A percentile compares a stretch with the other conserved stretches of the same genome.
Evolutionary conservation across 1,140 invertebrate species (phyloP).

Genomic region (Laupala kohalensis): DNA sequence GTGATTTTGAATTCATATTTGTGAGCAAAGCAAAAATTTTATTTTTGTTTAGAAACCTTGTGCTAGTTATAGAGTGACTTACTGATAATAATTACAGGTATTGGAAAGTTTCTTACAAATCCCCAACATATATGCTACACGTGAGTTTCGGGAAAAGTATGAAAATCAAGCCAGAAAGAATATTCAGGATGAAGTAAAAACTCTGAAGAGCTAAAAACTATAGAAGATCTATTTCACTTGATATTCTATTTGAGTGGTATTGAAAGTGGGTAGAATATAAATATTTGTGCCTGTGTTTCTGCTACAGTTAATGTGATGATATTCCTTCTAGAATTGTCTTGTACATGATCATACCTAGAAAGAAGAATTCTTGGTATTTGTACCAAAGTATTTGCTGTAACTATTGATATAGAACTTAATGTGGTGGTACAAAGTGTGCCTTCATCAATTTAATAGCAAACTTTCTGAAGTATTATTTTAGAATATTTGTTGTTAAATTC

Average conservation of each 20-base stretch:
- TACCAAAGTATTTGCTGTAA: background rate
- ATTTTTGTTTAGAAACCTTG: background rate
- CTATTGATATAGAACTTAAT: background rate
- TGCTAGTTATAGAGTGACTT: background rate
- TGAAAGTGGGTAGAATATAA: background rate
- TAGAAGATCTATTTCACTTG: background rate
- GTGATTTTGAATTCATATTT: background rate
- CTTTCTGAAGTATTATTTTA: background rate
- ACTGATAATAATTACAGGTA: constrained; percentile 29
- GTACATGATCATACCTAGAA: background rate
- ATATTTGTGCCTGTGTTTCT: background rate
- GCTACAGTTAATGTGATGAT: background rate
- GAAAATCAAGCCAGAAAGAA: constrained; percentile 44
- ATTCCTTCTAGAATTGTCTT: background rate
- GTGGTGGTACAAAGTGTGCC: background rate
- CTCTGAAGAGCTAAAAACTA: constrained; percentile 11
- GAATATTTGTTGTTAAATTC: no score
- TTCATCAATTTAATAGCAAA: background rate
- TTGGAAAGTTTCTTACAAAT: constrained; percentile 47
- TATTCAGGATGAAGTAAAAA: constrained; percentile 41
- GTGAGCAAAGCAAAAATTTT: background rate
- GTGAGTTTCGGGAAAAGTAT: constrained; percentile 41
- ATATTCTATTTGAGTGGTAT: background rate
- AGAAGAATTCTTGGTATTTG: background rate
- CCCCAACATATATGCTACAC: constrained; percentile 50